Percentiles rank a stretch among this genome's conserved stretches.
These are phyloP conservation scores for Erethizon dorsatum DNA, from an alignment of 2,797 vertebrate species.

Conservation along the genomic window DNA sequence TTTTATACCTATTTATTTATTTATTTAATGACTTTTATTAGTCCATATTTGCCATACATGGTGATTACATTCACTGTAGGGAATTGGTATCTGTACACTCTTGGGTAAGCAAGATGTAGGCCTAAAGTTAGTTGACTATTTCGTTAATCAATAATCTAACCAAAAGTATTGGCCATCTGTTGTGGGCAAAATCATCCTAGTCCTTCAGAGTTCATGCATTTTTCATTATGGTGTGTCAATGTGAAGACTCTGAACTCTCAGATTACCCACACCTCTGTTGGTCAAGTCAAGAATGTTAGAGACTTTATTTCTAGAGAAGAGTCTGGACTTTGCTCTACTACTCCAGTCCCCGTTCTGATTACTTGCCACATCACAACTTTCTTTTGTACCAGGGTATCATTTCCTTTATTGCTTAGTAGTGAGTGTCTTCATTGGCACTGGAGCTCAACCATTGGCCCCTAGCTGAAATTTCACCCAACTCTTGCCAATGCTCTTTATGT, in stretches of 20 bases:
- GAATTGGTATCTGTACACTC: background rate
- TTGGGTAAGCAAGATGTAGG: background rate
- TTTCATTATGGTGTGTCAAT: background rate
- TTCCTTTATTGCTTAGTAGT: background rate
- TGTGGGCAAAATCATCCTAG: background rate
- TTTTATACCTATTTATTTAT: background rate
- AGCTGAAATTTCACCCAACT: background rate
- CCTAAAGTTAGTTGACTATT: background rate
- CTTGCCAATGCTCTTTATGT: background rate
- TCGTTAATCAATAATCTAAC: background rate
- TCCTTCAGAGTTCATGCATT: background rate
- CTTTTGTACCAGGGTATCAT: background rate
- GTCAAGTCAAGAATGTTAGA: background rate
- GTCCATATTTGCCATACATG: background rate
- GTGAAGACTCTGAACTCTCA: background rate
- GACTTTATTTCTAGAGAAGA: background rate
- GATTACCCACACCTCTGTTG: background rate
- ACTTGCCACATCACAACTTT: background rate
- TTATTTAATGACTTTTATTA: background rate
- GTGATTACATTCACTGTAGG: background rate
- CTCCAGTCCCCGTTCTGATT: background rate
- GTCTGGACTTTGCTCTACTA: background rate
- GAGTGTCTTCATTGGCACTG: background rate
- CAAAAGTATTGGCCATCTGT: background rate
- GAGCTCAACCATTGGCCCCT: background rate